Evolutionary conservation across 2,113 vertebrate genomes (phyloP).

Genomic region (Rhipidura dahli): DNA sequence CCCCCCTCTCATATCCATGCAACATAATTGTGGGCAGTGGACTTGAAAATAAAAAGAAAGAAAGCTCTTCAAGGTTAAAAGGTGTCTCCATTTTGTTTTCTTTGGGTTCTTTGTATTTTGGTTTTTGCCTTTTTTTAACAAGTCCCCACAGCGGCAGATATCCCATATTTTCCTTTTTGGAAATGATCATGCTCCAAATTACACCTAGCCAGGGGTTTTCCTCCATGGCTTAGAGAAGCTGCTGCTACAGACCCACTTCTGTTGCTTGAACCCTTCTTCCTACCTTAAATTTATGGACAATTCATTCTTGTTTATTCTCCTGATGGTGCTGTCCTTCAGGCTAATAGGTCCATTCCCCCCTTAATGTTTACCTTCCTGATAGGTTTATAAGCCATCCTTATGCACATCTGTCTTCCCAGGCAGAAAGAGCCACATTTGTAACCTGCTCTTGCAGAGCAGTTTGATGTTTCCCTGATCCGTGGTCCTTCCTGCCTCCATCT

Average conservation of each 20-base stretch:
- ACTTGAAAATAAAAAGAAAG: background rate
- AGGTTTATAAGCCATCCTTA: background rate
- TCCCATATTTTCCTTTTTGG: background rate
- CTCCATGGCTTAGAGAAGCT: background rate
- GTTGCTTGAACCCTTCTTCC: background rate
- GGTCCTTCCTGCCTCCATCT: background rate
- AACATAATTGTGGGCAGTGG: background rate
- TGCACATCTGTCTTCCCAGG: background rate
- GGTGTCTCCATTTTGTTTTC: background rate
- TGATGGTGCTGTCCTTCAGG: background rate
- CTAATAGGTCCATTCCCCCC: background rate
- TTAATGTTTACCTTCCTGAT: background rate
- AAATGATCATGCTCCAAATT: background rate
- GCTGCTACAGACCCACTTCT: background rate
- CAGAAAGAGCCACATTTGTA: background rate
- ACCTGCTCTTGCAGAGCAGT: background rate
- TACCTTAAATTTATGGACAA: background rate
- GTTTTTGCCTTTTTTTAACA: background rate
- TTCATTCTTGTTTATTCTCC: background rate
- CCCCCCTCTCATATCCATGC: background rate
- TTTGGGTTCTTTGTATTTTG: rapidly evolving
- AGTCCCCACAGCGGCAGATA: background rate
- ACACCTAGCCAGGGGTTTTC: background rate
- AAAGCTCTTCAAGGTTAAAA: background rate
- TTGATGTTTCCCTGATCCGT: background rate